phyloP scores from a whole-genome alignment of 2,797 vertebrate genomes.

The Loris lydekkerianus region DNA sequence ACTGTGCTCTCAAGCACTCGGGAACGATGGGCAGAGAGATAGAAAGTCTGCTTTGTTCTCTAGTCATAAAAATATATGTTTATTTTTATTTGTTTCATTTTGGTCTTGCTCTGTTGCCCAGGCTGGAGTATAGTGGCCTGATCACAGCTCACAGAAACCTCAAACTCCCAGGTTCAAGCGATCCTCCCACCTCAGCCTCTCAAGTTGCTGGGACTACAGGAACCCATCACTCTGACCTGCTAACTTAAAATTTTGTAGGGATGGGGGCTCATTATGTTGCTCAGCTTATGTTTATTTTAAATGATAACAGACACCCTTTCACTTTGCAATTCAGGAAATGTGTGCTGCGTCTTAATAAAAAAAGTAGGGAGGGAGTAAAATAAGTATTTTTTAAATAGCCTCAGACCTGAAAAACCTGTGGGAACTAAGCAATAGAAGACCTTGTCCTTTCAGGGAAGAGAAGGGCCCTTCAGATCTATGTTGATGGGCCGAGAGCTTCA shows the following conservation, averaged over 20 bases:
- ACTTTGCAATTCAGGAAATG: not conserved
- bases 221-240: not conserved
- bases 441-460: not conserved
- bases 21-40: not conserved
- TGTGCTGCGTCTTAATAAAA: not conserved
- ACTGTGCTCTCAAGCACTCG: not conserved
- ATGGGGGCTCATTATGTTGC: not conserved
- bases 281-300: slow-evolving; percentile 19
- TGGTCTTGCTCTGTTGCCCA: not conserved
- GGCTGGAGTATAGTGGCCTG: not conserved
- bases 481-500: not conserved
- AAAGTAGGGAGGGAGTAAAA: not conserved
- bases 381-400: slow-evolving; percentile 24
- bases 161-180: not conserved
- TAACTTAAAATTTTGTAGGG: not conserved
- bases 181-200: not conserved
- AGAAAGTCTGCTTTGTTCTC: not conserved
- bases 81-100: slow-evolving; percentile 15
- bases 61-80: not conserved
- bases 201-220: not conserved
- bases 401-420: slow-evolving; percentile 42
- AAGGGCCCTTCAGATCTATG: not conserved
- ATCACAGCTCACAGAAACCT: not conserved
- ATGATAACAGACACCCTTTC: not conserved
- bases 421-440: not conserved